Conservation (phyloP, 2,113 vertebrate species). For the Tinamus guttatus region DNA sequence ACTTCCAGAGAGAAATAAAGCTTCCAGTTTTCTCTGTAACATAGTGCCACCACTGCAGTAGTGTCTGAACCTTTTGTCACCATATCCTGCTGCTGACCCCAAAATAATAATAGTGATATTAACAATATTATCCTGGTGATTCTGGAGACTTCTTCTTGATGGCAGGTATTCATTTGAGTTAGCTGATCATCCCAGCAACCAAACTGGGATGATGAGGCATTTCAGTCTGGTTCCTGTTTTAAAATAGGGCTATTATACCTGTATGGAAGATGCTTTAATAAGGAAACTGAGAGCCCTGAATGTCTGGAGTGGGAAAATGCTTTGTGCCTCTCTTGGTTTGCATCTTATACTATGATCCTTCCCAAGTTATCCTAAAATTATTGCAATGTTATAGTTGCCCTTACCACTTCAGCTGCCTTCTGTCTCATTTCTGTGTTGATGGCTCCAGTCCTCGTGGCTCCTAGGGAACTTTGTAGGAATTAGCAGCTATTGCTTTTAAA, state of each 20-base stretch:
- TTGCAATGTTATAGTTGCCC: neutral
- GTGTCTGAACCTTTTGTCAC: neutral
- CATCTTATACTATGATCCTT: neutral
- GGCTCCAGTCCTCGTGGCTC: neutral
- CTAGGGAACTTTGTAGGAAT: constrained; percentile 7
- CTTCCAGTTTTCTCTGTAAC: neutral
- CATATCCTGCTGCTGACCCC: neutral
- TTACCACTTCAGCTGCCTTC: neutral
- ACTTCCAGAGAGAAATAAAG: neutral
- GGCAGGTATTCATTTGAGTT: neutral
- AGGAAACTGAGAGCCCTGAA: neutral
- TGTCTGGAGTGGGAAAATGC: neutral
- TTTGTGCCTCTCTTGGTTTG: neutral
- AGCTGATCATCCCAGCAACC: neutral
- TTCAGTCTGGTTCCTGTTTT: neutral
- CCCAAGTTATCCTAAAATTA: neutral
- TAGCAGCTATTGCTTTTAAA: constrained; percentile 14
- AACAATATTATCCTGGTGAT: neutral
- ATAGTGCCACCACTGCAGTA: fast-evolving
- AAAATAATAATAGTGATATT: neutral
- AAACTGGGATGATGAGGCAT: neutral
- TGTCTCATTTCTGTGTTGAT: neutral
- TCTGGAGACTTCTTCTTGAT: neutral
- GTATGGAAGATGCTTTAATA: neutral
- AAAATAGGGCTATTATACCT: neutral